Evolutionary conservation across 2,797 vertebrate species (phyloP).

Genomic region (Nothura maculosa): DNA sequence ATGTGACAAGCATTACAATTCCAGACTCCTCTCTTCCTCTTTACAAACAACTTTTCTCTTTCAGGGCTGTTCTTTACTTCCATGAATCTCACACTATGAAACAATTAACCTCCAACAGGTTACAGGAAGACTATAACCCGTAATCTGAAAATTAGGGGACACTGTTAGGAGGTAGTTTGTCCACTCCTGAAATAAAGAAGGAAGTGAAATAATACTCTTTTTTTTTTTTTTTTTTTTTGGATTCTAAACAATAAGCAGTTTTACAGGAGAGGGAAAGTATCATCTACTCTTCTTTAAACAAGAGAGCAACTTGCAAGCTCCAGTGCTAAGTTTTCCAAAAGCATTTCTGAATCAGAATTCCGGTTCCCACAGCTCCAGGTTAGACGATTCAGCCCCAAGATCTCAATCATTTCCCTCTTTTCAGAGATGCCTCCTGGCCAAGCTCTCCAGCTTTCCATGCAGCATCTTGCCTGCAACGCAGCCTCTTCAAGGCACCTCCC

Average conservation of each 20-base stretch:
- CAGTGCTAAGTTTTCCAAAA: neutral
- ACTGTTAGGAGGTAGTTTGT: neutral
- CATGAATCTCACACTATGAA: too few species aligned
- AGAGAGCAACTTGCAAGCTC: too few species aligned
- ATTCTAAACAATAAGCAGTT: neutral
- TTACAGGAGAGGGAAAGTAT: too few species aligned
- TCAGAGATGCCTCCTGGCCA: neutral
- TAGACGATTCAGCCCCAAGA: neutral
- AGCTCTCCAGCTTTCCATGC: too few species aligned
- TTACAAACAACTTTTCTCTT: neutral
- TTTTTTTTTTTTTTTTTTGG: neutral
- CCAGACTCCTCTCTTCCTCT: neutral
- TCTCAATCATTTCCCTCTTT: neutral
- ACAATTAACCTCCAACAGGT: too few species aligned
- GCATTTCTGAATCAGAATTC: too few species aligned
- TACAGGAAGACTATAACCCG: neutral
- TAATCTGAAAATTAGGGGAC: neutral
- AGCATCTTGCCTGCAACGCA: neutral
- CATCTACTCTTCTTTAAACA: neutral
- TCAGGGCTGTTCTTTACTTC: neutral
- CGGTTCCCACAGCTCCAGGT: neutral
- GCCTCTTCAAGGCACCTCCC: neutral
- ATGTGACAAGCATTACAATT: neutral
- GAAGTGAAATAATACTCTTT: neutral
- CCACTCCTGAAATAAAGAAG: neutral